Percentiles rank a stretch among this genome's conserved stretches.
phyloP scores from a whole-genome alignment of 2,888 invertebrate species.

The Ochropacha duplaris region DNA sequence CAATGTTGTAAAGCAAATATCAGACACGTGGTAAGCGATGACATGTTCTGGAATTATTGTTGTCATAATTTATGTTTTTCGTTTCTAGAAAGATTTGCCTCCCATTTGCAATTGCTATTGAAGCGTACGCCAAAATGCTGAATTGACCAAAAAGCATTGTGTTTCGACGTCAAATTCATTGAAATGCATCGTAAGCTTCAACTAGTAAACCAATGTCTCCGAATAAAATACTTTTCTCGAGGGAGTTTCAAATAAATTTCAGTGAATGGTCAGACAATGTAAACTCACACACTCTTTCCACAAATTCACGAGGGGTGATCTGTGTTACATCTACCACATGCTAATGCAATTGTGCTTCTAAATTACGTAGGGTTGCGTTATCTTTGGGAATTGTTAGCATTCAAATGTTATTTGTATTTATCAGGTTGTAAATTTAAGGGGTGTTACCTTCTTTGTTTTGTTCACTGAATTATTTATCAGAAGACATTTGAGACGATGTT shows the following conservation, averaged over 20 bases:
- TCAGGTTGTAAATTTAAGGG: slow-evolving; percentile 36
- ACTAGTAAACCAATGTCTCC: slow-evolving; percentile 31
- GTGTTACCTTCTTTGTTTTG: slow-evolving; percentile 16
- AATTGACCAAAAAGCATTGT: background rate
- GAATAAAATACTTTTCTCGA: slow-evolving; percentile 56
- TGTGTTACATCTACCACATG: slow-evolving; percentile 57
- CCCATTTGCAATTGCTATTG: background rate
- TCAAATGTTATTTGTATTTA: slow-evolving; percentile 45
- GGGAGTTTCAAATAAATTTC: slow-evolving; percentile 59
- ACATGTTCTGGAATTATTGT: slow-evolving; percentile 37
- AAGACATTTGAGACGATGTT: background rate
- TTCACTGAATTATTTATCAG: slow-evolving; percentile 1
- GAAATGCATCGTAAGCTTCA: slow-evolving; percentile 7
- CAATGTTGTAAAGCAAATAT: slow-evolving; percentile 21
- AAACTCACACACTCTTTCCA: slow-evolving; percentile 68
- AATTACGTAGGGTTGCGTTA: slow-evolving; percentile 48
- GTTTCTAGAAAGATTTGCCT: slow-evolving; percentile 6
- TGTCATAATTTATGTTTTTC: slow-evolving; percentile 18
- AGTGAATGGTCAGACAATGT: slow-evolving; percentile 66
- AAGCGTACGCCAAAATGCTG: background rate
- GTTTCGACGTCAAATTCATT: background rate
- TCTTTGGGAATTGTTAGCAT: slow-evolving; percentile 33
- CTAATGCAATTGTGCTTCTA: slow-evolving; percentile 60
- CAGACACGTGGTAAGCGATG: slow-evolving; percentile 42
- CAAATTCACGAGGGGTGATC: slow-evolving; percentile 56